Evolutionary conservation across 2,113 vertebrate species (phyloP).

Genomic region (Bolborhynchus lineola): DNA sequence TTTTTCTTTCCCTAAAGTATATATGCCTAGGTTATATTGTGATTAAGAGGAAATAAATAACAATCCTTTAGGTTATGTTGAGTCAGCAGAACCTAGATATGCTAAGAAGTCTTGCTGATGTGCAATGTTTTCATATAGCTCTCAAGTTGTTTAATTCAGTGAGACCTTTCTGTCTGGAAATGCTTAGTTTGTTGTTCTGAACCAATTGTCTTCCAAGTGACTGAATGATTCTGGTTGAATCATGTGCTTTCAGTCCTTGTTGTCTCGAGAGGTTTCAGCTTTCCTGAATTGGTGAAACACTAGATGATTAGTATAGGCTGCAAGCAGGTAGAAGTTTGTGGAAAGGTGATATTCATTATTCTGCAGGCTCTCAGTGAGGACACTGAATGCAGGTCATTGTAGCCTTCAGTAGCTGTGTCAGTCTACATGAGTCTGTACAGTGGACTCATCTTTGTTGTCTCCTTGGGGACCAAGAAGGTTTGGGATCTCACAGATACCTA

Average conservation of each 20-base stretch:
- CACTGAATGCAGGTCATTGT: background rate
- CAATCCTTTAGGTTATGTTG: background rate
- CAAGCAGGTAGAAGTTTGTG: background rate
- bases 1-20: background rate
- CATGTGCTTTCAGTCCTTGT: background rate
- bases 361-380: fast-evolving
- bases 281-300: background rate
- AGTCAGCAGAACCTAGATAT: background rate
- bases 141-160: background rate
- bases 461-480: background rate
- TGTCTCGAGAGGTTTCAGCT: background rate
- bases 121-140: background rate
- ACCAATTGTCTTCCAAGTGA: background rate
- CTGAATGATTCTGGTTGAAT: background rate
- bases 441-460: background rate
- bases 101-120: background rate
- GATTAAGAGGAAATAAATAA: background rate
- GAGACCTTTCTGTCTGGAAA: background rate
- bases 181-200: background rate
- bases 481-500: background rate
- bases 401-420: background rate
- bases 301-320: fast-evolving
- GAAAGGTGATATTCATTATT: background rate
- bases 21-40: background rate
- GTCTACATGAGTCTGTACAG: background rate